Base-by-base conservation (phyloP, 1,140 invertebrate genomes). In the Asbolus verrucosus region DNA sequence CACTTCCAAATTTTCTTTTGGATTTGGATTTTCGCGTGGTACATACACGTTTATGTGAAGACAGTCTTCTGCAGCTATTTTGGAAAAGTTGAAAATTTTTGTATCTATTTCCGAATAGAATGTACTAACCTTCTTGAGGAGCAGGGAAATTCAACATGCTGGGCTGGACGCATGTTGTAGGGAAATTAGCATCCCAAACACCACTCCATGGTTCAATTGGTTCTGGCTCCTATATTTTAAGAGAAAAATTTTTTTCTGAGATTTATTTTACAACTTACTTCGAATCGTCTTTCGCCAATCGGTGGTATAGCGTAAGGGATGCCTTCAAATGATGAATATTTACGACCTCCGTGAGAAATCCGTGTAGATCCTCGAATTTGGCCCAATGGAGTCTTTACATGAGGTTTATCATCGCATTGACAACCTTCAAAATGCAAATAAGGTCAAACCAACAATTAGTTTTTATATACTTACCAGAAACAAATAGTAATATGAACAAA, bases 261-360 rank as follows among this genome's bases (percentile, higher is more conserved):
- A 6, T 3, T 54, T 18, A n/a, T 6, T 3, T 36, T 2, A 6
- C 33, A n/a, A 19, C 69, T 77, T 75, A 84, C 82, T 66, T 78
- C 75, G 75, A 89, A 89, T 63, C 88, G 78, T 36, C 86, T 80
- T 54, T 84, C 80, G 24, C 84, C 86, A 30, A 88, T 72, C 1
- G 87, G 87, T 15, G 88, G 84, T 70, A 84, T 75, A 1, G 88
- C 88, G 73, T 86, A 90, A 9, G 88, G 88, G 60, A 90, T 84
- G 6, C 87, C 86, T 69, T 86, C 81, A 69, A 87, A 90, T 2
- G 84, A 83, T 62, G 86, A 81, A 15, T 85, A 84, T 8, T 71
- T 69, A 73, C 74, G 77, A 13, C 82, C 81, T 50, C 82, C 73
- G 19, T 75, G 67, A 2, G 83, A 82, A 15, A 11, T 43, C 19